A percentile compares a stretch with the other conserved stretches of the same genome.
These are phyloP conservation scores for Cossypha dichroa DNA, from an alignment of 2,797 vertebrate genomes.

Conservation along the genomic window DNA sequence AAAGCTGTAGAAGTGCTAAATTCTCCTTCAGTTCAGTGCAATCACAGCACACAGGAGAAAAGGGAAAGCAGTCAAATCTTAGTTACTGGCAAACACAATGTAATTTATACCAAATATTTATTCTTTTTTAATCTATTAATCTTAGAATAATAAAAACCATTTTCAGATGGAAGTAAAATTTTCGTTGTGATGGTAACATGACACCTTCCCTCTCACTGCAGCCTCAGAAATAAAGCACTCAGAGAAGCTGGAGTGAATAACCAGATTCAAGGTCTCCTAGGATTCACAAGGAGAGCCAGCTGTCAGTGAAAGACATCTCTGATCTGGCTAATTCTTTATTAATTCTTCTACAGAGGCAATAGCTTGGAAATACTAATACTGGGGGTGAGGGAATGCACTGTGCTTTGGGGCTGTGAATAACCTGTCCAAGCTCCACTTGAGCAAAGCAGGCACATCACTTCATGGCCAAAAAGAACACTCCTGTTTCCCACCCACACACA, in stretches of 20 bases:
- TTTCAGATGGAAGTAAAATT: background rate
- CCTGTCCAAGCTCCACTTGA: background rate
- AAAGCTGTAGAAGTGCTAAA: background rate
- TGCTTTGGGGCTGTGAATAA: background rate
- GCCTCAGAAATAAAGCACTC: background rate
- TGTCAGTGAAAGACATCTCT: background rate
- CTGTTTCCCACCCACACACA: no score
- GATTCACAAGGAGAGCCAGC: background rate
- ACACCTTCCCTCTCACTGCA: background rate
- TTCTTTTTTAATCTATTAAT: background rate
- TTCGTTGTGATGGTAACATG: background rate
- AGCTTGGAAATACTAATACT: background rate
- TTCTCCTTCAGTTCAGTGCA: background rate
- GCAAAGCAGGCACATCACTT: background rate
- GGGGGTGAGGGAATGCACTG: background rate
- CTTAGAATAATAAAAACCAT: background rate
- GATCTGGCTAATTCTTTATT: background rate
- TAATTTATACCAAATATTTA: background rate
- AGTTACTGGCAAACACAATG: background rate
- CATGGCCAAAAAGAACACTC: background rate
- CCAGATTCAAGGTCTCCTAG: background rate
- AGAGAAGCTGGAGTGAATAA: background rate
- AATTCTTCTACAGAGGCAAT: background rate
- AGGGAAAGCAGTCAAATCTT: background rate
- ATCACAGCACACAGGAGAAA: background rate